A percentile compares a stretch with the other conserved stretches of the same genome.
phyloP scores from a whole-genome alignment of 2,113 vertebrate genomes.

The Callochromis pleurospilus region DNA sequence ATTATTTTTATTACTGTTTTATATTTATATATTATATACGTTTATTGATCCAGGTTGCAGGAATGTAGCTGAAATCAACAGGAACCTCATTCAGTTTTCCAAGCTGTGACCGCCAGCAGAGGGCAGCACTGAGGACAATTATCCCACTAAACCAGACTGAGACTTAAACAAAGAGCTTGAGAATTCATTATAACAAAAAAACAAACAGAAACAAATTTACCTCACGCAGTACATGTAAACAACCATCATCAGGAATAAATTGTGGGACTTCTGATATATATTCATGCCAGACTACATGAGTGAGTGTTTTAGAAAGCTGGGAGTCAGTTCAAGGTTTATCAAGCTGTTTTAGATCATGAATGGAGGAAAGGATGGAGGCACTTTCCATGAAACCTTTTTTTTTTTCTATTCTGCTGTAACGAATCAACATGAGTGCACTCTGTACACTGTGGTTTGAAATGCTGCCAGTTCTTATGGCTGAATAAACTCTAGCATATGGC shows the following conservation, averaged over 20 bases:
- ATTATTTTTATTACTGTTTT: neutral
- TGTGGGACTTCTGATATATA: neutral
- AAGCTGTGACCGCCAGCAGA: conserved; percentile 62
- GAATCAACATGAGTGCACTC: neutral
- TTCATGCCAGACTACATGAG: neutral
- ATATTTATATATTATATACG: neutral
- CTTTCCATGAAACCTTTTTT: neutral
- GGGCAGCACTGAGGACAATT: neutral
- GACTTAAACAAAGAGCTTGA: neutral
- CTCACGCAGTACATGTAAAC: neutral
- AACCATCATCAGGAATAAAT: neutral
- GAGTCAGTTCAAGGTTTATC: neutral
- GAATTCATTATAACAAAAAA: neutral
- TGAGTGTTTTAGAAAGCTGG: neutral
- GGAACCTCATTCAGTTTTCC: conserved; percentile 76
- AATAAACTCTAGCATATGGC: conserved; percentile 40
- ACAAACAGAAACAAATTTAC: neutral
- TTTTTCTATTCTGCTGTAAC: neutral
- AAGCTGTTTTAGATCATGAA: conserved; percentile 1
- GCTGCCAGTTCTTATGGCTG: neutral
- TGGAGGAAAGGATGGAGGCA: neutral
- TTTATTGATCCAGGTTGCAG: conserved; percentile 70
- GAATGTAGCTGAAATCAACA: conserved; percentile 78
- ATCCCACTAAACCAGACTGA: neutral
- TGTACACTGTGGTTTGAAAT: neutral